A percentile compares a stretch with the other conserved stretches of the same genome.
Conservation (phyloP, 2,888 invertebrate species). For the Sesia bembeciformis region DNA sequence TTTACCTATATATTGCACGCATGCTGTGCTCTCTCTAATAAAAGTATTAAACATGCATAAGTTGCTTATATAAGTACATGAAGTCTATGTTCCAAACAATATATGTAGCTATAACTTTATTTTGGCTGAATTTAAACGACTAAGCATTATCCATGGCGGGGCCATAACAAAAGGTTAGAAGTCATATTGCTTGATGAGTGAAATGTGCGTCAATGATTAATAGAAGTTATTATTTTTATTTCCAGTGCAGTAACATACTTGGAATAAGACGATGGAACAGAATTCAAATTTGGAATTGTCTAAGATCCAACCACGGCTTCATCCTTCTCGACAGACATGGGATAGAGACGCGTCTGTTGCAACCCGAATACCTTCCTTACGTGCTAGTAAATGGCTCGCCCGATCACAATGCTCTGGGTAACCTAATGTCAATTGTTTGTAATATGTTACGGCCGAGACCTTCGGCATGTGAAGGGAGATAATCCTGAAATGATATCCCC, state of each 20-base stretch:
- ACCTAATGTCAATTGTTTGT: conserved; percentile 24
- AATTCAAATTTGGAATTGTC: conserved; percentile 21
- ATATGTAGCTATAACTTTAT: no score
- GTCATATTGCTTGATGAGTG: neutral
- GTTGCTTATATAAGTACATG: no score
- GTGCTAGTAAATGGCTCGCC: conserved; percentile 22
- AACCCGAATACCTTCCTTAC: conserved; percentile 29
- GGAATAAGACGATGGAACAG: conserved; percentile 12
- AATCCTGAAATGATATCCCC: no score
- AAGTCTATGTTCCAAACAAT: no score
- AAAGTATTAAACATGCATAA: no score
- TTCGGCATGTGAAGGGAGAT: neutral
- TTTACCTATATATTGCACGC: no score
- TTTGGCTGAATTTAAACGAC: no score
- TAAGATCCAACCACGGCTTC: conserved; percentile 19
- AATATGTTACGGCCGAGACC: conserved; percentile 17
- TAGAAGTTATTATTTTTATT: conserved; percentile 4
- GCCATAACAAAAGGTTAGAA: neutral
- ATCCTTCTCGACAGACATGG: conserved; percentile 28
- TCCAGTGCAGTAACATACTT: conserved; percentile 29
- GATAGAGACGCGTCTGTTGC: conserved; percentile 21
- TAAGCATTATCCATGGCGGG: no score
- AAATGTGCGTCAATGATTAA: neutral
- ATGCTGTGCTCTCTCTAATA: no score
- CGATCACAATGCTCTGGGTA: conserved; percentile 12